A percentile compares a stretch with the other conserved stretches of the same genome.
These are phyloP conservation scores for Trematomus loennbergii DNA, from an alignment of 2,113 vertebrate species.

Conservation along the genomic window DNA sequence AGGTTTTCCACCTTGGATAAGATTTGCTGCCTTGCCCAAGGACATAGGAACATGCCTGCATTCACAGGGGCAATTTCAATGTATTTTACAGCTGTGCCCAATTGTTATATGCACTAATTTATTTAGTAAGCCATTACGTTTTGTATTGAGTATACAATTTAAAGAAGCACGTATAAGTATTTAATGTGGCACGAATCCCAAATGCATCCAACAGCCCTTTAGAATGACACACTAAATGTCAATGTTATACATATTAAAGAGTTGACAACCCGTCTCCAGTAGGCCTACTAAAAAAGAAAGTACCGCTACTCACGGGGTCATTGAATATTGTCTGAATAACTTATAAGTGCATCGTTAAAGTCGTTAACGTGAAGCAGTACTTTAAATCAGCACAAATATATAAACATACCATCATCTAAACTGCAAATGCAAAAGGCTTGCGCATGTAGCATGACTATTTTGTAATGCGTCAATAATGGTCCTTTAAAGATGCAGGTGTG, in stretches of 20 bases:
- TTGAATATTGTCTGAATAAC: background rate
- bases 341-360: background rate
- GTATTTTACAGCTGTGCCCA: background rate
- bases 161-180: background rate
- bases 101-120: background rate
- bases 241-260: background rate
- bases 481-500: background rate
- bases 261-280: background rate
- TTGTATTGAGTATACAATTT: background rate
- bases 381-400: background rate
- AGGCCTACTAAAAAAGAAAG: background rate
- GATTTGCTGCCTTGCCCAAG: background rate
- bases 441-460: background rate
- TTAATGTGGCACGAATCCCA: conserved; percentile 5
- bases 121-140: background rate
- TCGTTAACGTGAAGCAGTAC: background rate
- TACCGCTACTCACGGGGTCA: background rate
- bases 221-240: conserved; percentile 19
- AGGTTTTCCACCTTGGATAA: background rate
- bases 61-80: background rate
- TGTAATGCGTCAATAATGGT: background rate
- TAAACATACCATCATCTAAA: background rate
- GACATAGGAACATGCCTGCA: conserved; percentile 10
- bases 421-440: background rate
- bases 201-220: background rate